Base-by-base conservation (phyloP, 1,140 invertebrate genomes). In the Eriosoma lanigerum region DNA sequence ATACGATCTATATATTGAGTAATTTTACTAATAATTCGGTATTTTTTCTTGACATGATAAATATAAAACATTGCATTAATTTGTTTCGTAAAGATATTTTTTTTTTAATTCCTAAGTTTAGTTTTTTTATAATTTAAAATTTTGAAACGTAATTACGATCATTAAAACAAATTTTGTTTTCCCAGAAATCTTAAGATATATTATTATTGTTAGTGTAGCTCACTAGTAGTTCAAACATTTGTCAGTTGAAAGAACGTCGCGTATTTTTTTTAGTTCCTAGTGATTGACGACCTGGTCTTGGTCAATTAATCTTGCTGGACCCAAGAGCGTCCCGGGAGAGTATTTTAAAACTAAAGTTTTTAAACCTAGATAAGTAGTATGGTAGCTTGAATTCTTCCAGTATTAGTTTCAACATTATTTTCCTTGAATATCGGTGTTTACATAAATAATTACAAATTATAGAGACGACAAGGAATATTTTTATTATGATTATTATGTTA, bases 301-400 rank as follows among this genome's bases (percentile, higher is more conserved):
- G 70, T 73, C 70, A n/a, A 73, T 73, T 73, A 73, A 73, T 56
- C 72, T 75, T 56, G 12, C 19, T 17, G n/a, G 50, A n/a, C 26
- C 9, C 17, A 13, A 50, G 26, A 12, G 9, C 26, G 19, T 73
- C 72, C 52, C 9, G 19, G 29, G 72, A 38, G 72, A 17, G 29
- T 32, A 44, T 54, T 52, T 44, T 32, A n/a, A 32, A 73, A 32
- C 68, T 50, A 26, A 24, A 72, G 68, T 66, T 66, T 66, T 2
- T 8, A 1, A 19, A 8, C 12, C 5, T 58, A 17, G n/a, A 56
- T 60, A 60, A 15, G 5, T 60, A 58, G 56, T n/a, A n/a, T n/a
- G n/a, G n/a, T n/a, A n/a, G n/a, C n/a, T 38, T 38, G 8, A 38
- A 38, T 8, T 3, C 8, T 38, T 38, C 32, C 3, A 38, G 32